Percentiles rank a stretch among this genome's conserved stretches.
phyloP scores from a whole-genome alignment of 2,888 invertebrate genomes.

The Parthenolecanium corni region DNA sequence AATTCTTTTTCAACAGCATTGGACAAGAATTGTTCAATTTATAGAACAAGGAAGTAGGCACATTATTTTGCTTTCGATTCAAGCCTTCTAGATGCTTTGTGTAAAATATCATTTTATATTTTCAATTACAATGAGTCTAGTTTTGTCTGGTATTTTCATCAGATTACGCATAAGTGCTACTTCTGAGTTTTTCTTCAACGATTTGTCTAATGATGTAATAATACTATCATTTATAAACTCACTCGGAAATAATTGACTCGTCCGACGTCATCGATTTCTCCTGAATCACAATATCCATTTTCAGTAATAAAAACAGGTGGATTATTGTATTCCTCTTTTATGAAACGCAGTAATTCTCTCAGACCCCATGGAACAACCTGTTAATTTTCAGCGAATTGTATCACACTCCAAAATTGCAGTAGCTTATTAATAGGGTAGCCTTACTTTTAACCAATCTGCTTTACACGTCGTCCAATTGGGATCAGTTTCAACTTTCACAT shows the following conservation, averaged over 20 bases:
- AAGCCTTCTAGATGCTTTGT: no score
- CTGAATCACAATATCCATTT: conserved; percentile 37
- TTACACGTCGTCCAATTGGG: conserved; percentile 11
- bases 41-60: no score
- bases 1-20: no score
- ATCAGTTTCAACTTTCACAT: conserved; percentile 1
- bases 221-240: no score
- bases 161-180: no score
- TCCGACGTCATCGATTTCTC: neutral
- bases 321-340: conserved; percentile 37
- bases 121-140: no score
- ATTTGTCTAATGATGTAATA: no score
- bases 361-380: conserved; percentile 43
- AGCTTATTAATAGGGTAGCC: neutral
- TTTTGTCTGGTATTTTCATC: no score
- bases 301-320: conserved; percentile 39
- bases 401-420: neutral
- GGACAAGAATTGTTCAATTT: no score
- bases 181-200: no score
- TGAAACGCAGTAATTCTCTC: conserved; percentile 39
- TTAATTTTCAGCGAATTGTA: neutral
- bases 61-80: no score
- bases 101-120: no score
- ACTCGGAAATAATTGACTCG: neutral
- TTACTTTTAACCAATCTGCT: conserved; percentile 1